These are phyloP conservation scores for Speoplatyrhinus poulsoni DNA, from an alignment of 2,113 vertebrate species.

Conservation along the genomic window DNA sequence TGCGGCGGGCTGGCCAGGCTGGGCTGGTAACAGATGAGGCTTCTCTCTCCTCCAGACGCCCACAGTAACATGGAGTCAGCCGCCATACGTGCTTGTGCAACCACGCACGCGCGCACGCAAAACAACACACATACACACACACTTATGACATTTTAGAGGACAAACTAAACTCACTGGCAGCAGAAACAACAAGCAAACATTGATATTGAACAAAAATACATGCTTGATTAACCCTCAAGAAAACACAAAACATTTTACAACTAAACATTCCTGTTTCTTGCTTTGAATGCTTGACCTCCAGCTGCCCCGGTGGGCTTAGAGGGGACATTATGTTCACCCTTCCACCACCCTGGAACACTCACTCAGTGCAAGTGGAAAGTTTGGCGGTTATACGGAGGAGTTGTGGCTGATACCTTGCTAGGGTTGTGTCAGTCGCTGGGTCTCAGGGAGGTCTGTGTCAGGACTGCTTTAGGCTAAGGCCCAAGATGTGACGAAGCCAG, in stretches of 20 bases:
- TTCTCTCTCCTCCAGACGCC: constrained; percentile 74
- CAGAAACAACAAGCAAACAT: background rate
- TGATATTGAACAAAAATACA: background rate
- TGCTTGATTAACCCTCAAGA: background rate
- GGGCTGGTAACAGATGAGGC: constrained; percentile 77
- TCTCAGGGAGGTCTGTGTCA: constrained; percentile 81
- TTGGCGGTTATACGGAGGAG: constrained; percentile 58
- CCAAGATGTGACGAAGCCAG: constrained; percentile 74
- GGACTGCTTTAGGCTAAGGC: constrained; percentile 73
- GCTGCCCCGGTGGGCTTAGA: constrained; percentile 61
- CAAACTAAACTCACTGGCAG: constrained; percentile 41
- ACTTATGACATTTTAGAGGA: constrained; percentile 48
- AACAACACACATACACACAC: constrained; percentile 2
- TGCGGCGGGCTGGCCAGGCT: constrained; percentile 62
- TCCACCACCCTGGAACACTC: constrained; percentile 59
- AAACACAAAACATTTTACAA: constrained; percentile 17
- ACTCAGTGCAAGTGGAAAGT: constrained; percentile 61
- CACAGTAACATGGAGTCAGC: constrained; percentile 64
- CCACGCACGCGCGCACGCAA: constrained; percentile 48
- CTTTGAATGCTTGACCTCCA: constrained; percentile 59
- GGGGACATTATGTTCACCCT: constrained; percentile 57
- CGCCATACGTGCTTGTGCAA: constrained; percentile 56
- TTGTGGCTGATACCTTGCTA: constrained; percentile 81
- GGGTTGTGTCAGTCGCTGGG: constrained; percentile 75
- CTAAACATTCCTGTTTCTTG: constrained; percentile 32